A percentile compares a stretch with the other conserved stretches of the same genome.
Conservation (phyloP, 2,113 vertebrate genomes). For the Microcebus tavaratra region DNA sequence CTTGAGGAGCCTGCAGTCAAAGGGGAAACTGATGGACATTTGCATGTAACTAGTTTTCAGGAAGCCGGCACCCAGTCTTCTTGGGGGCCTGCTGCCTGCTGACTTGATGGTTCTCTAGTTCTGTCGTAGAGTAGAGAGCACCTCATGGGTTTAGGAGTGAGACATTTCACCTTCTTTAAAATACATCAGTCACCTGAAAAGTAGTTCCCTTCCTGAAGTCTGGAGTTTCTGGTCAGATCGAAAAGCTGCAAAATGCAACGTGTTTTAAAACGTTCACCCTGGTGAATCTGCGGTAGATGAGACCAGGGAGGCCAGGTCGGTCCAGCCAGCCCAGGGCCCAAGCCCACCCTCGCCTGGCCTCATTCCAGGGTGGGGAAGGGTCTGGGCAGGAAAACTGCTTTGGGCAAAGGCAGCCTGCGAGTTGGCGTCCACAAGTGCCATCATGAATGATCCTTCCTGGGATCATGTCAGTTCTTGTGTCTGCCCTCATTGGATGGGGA, state of each 20-base stretch:
- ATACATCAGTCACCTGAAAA: conserved; percentile 58
- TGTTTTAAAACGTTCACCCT: conserved; percentile 65
- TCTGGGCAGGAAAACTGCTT: background rate
- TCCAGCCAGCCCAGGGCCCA: background rate
- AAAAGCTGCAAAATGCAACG: conserved; percentile 66
- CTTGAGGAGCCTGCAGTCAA: background rate
- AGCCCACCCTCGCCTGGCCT: background rate
- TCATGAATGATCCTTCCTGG: background rate
- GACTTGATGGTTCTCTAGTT: background rate
- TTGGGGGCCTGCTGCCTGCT: background rate
- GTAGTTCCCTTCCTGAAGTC: conserved; percentile 54
- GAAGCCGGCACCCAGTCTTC: background rate
- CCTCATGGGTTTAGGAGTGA: background rate
- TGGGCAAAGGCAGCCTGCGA: background rate
- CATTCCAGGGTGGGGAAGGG: background rate
- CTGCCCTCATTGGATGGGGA: background rate
- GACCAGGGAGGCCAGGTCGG: background rate
- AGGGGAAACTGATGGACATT: background rate
- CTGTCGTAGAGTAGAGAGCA: background rate
- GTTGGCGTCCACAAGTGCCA: background rate
- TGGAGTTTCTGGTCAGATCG: conserved; percentile 67
- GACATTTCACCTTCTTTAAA: conserved; percentile 8
- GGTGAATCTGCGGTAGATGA: background rate
- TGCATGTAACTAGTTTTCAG: background rate
- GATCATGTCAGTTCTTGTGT: background rate